These are phyloP conservation scores for Falco novaeseelandiae DNA, from an alignment of 2,797 vertebrate species.

Conservation along the genomic window DNA sequence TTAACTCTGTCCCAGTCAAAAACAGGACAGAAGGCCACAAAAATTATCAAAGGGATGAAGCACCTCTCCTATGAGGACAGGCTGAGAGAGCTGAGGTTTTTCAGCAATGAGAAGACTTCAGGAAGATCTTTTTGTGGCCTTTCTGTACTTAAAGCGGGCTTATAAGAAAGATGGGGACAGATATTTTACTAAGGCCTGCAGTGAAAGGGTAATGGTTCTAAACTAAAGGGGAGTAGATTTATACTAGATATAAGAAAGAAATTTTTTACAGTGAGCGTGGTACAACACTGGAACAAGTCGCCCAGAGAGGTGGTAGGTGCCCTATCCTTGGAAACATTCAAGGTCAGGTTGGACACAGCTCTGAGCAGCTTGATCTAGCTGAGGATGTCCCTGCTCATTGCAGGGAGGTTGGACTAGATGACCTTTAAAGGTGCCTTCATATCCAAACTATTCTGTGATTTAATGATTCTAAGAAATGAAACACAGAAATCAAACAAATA, in stretches of 20 bases:
- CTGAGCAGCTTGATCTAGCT: not conserved
- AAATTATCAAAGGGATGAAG: not conserved
- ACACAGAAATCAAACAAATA: not conserved
- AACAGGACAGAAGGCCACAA: not conserved
- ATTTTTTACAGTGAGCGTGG: accelerated
- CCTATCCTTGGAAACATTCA: not conserved
- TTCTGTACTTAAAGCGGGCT: not conserved
- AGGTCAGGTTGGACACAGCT: not conserved
- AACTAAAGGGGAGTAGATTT: not conserved
- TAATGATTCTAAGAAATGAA: not conserved
- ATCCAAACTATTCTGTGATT: not conserved
- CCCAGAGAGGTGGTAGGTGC: not conserved
- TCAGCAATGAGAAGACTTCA: not conserved
- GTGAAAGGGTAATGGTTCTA: not conserved
- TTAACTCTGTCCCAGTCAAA: no score
- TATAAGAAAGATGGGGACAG: not conserved
- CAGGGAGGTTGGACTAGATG: not conserved
- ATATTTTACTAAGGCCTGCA: not conserved
- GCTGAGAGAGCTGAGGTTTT: not conserved
- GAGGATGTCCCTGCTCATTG: not conserved
- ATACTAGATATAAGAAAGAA: not conserved
- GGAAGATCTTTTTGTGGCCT: not conserved
- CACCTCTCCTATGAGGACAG: not conserved
- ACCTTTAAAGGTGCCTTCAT: not conserved
- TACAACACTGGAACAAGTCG: not conserved